phyloP scores from a whole-genome alignment of 1,140 invertebrate species.

The Helicorthomorpha holstii region DNA sequence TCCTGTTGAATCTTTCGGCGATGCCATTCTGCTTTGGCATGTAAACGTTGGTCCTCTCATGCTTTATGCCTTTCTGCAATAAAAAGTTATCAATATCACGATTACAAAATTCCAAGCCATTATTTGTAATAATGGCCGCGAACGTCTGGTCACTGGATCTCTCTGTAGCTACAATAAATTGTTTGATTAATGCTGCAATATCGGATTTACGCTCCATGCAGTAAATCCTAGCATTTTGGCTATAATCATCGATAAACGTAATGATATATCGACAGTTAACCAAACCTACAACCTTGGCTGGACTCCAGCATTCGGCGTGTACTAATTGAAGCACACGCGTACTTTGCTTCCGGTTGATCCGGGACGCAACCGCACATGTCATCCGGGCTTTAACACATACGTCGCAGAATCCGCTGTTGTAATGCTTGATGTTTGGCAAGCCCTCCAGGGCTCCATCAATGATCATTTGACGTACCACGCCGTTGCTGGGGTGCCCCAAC shows the following conservation, averaged over 20 bases:
- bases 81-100: slow-evolving; percentile 9
- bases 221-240: not conserved
- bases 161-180: not conserved
- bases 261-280: not conserved
- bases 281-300: not conserved
- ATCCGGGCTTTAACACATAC: not conserved
- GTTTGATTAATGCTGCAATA: not conserved
- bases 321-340: not conserved
- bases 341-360: not conserved
- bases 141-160: not conserved
- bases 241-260: slow-evolving; percentile 2
- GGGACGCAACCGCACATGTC: not conserved
- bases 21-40: slow-evolving; percentile 16
- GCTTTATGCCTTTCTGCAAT: slow-evolving; percentile 10
- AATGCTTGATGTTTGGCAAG: not conserved
- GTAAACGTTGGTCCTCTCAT: slow-evolving; percentile 13
- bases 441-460: not conserved
- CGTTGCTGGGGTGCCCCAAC: not conserved
- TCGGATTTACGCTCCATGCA: not conserved
- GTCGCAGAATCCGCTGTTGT: not conserved
- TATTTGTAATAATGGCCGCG: not conserved
- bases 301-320: not conserved
- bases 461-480: not conserved
- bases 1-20: slow-evolving; percentile 14
- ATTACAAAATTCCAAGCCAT: slow-evolving; percentile 9